Conservation (phyloP, 2,888 invertebrate species). For the Halocaridina rubra region DNA sequence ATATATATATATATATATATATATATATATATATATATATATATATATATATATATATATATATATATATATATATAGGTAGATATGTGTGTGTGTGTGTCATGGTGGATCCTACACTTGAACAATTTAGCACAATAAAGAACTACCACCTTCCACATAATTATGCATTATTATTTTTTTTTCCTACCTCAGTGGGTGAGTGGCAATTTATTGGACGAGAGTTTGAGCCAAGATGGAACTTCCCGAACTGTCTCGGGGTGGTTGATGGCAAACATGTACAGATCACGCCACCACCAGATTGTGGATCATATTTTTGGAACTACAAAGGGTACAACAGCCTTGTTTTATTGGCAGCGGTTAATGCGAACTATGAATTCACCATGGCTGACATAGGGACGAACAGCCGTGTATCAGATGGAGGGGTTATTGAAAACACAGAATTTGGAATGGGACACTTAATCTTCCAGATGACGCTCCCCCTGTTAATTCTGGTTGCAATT, state of each 20-base stretch:
- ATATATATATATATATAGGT: slow-evolving; percentile 14
- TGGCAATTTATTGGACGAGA: background rate
- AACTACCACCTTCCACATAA: too few species aligned
- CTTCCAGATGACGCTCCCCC: background rate
- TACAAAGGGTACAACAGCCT: background rate
- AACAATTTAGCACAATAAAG: too few species aligned
- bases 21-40: background rate
- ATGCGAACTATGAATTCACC: background rate
- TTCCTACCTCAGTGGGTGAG: background rate
- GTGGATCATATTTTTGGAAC: background rate
- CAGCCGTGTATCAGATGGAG: background rate
- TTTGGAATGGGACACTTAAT: background rate
- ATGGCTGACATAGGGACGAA: background rate
- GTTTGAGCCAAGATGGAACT: background rate
- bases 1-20: slow-evolving; percentile 9
- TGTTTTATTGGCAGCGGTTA: background rate
- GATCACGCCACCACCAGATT: background rate
- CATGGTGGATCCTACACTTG: too few species aligned
- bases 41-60: background rate
- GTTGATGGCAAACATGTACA: background rate
- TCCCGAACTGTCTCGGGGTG: background rate
- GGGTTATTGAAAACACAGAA: background rate
- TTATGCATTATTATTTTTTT: too few species aligned
- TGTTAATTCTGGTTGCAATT: background rate
- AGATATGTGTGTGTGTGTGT: too few species aligned